phyloP scores from a whole-genome alignment of 1,140 invertebrate genomes.

The Amyelois transitella region DNA sequence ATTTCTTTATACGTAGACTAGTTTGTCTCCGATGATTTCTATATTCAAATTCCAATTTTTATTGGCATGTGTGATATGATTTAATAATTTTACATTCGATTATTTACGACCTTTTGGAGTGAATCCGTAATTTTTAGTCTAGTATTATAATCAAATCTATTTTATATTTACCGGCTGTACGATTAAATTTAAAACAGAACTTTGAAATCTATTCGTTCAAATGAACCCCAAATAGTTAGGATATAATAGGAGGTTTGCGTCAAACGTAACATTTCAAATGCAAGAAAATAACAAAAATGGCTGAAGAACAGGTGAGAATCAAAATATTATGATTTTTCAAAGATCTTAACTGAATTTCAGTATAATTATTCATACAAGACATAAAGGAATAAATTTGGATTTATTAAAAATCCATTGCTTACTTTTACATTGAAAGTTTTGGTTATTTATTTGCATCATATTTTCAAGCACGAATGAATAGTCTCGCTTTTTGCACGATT shows the following conservation, averaged over 20 bases:
- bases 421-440: neutral
- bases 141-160: too few relatives aligned
- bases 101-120: too few relatives aligned
- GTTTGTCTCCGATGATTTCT: too few relatives aligned
- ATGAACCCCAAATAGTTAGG: too few relatives aligned
- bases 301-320: slow-evolving; percentile 70
- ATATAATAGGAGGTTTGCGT: slow-evolving; percentile 2
- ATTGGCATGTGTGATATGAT: too few relatives aligned
- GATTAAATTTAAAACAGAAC: too few relatives aligned
- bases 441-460: neutral
- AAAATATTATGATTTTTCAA: slow-evolving; percentile 55
- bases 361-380: neutral
- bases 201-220: too few relatives aligned
- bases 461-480: neutral
- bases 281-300: slow-evolving; percentile 72
- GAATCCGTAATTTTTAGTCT: too few relatives aligned
- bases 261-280: slow-evolving; percentile 61
- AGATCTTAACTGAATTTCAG: slow-evolving; percentile 48
- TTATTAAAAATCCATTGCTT: neutral
- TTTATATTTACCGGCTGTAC: too few relatives aligned
- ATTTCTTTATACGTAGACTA: neutral
- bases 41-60: too few relatives aligned
- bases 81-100: too few relatives aligned
- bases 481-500: neutral
- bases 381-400: neutral